Conservation (phyloP, 2,888 invertebrate species). For the Yponomeuta plumbellus region DNA sequence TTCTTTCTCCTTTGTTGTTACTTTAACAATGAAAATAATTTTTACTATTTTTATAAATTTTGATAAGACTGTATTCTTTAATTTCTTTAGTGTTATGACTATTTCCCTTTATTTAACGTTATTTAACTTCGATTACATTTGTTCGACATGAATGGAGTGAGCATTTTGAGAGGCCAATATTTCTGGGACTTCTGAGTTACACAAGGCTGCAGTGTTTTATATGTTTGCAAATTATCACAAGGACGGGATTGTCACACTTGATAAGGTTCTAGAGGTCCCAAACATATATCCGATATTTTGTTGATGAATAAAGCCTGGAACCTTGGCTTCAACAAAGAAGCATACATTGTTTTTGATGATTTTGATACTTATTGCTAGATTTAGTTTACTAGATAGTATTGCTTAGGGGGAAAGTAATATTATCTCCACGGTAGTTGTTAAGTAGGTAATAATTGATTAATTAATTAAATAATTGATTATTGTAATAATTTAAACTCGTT, state of each 20-base stretch:
- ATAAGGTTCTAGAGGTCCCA: no score
- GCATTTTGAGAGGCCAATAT: conserved; percentile 2
- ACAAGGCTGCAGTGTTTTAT: background rate
- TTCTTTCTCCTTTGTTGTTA: conserved; percentile 1
- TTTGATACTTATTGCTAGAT: conserved; percentile 5
- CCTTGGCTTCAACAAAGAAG: background rate
- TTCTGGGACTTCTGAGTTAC: background rate
- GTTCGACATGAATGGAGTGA: background rate
- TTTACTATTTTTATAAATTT: conserved; percentile 10
- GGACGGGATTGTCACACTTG: no score
- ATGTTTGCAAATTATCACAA: no score
- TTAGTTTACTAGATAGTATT: conserved; percentile 11
- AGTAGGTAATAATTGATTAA: conserved; percentile 9
- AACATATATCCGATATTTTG: no score
- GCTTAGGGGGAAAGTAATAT: conserved; percentile 9
- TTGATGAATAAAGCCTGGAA: no score
- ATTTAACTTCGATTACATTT: background rate
- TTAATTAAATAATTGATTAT: background rate
- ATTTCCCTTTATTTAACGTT: no score
- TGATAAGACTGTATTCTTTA: conserved; percentile 14
- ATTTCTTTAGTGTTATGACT: background rate
- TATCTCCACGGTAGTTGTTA: conserved; percentile 3
- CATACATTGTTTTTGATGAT: background rate
- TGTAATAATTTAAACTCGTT: background rate
- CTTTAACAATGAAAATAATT: background rate